Evolutionary conservation across 2,888 invertebrate genomes (phyloP), one percentile per base, ranked within the genome.

Genomic region (Rutpela maculata): DNA sequence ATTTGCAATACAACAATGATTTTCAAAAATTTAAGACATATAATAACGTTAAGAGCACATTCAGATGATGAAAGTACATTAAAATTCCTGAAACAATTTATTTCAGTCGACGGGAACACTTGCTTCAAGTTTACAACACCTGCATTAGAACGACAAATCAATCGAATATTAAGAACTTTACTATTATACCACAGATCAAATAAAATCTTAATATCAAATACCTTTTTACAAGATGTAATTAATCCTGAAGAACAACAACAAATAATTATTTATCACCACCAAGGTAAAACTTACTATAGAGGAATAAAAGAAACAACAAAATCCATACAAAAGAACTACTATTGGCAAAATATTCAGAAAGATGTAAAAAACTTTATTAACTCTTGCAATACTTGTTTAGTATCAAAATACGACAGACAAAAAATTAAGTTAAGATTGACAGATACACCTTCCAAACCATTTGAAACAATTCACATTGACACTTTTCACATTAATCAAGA

Each of bases 291-390:
- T 5, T 38, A 7, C 38, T n/a, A 56, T 56, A n/a, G n/a, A n/a
- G 19, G 60, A 19, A 60, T 60, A 6, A 60, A 60, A 60, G 60
- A 60, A 60, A 60, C 60, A 6, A 22, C 22, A 19, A 19, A 12
- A 18, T 60, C 60, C 1, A 60, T 60, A 2, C 60, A 60, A 60
- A 60, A 60, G 12, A 7, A 2, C 0, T 60, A 60, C 10, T 60
- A 60, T 22, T 60, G 60, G 60, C 60, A 10, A 1, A 60, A 60
- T 11, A 60, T 60, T 19, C 60, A 60, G 7, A 22, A 19, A 18
- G 60, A 60, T 22, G 12, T 22, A 1, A 60, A 3, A 12, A 60
- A 60, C 19, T 22, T 22, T 11, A 17, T 60, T 6, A 60, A 60
- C 10, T 19, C 19, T 10, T 60, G 19, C 12, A 10, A 60, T 19